Percentiles rank a stretch among this genome's conserved stretches.
Evolutionary conservation across 1,140 invertebrate genomes (phyloP).

Genomic region (Cherax destructor): DNA sequence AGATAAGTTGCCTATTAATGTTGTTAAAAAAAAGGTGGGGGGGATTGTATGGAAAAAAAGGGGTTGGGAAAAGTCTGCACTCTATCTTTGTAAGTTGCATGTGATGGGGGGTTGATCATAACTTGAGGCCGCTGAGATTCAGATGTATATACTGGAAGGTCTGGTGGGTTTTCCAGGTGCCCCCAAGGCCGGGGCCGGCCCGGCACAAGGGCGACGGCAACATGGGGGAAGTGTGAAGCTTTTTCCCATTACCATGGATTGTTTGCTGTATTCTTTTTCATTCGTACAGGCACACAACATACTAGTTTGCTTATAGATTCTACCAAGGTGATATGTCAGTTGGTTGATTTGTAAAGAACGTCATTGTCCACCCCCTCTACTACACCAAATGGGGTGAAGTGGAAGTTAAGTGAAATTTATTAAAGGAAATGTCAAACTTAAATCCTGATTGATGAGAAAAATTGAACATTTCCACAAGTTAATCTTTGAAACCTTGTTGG

Average conservation of each 20-base stretch:
- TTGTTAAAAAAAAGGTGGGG: not conserved
- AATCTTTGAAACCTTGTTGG: slow-evolving; percentile 57
- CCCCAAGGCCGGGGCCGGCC: not conserved
- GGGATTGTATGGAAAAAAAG: slow-evolving; percentile 45
- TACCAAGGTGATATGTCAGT: not conserved
- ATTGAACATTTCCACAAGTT: slow-evolving; percentile 60
- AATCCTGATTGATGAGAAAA: slow-evolving; percentile 14
- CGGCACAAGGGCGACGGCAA: slow-evolving; percentile 62
- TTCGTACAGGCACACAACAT: not conserved
- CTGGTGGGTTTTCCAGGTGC: slow-evolving; percentile 28
- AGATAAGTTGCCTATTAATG: too few species aligned
- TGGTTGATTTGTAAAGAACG: slow-evolving; percentile 36
- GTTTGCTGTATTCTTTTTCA: slow-evolving; percentile 25
- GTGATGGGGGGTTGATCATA: slow-evolving; percentile 53
- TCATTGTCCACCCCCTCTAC: slow-evolving; percentile 51
- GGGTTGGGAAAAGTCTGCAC: slow-evolving; percentile 58
- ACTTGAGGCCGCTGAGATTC: slow-evolving; percentile 28
- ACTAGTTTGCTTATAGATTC: slow-evolving; percentile 31
- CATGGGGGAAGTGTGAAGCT: slow-evolving; percentile 36
- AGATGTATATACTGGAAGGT: slow-evolving; percentile 25
- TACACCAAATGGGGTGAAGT: slow-evolving; percentile 65
- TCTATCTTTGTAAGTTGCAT: slow-evolving; percentile 61
- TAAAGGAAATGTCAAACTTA: not conserved
- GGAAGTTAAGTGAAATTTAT: slow-evolving; percentile 13
- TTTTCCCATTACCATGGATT: not conserved